phyloP scores from a whole-genome alignment of 1,140 invertebrate species.

The Wiebesia pumilae region DNA sequence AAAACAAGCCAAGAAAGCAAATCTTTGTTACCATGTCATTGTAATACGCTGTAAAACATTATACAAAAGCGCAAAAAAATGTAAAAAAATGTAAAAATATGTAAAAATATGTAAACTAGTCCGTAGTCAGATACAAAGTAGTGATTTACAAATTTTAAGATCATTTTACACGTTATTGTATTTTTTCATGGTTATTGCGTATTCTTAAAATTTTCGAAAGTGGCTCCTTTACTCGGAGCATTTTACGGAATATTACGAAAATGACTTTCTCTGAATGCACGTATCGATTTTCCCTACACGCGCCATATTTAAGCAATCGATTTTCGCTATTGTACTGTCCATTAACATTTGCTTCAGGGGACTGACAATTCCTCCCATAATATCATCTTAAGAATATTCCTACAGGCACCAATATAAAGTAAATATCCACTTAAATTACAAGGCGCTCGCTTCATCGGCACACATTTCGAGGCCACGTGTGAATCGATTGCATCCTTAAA shows the following conservation, averaged over 20 bases:
- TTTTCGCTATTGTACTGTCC: neutral
- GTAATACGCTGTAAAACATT: neutral
- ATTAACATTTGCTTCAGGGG: neutral
- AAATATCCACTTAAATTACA: neutral
- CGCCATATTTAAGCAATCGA: neutral
- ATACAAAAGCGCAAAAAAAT: neutral
- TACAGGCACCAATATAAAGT: neutral
- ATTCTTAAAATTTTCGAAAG: neutral
- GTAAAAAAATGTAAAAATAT: neutral
- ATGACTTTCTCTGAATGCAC: neutral
- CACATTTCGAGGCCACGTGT: neutral
- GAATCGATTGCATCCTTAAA: neutral
- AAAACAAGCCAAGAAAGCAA: neutral
- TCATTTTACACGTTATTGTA: neutral
- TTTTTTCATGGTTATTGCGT: no score
- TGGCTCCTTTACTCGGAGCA: neutral
- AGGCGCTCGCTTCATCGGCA: no score
- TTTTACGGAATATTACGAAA: neutral
- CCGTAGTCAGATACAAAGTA: neutral
- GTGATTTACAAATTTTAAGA: neutral
- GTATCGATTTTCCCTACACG: neutral
- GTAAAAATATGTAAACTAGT: neutral
- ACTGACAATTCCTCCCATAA: neutral
- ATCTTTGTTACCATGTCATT: no score
- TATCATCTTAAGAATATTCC: neutral